Conservation (phyloP, 2,888 invertebrate species). For the Cheilosia urbana region DNA sequence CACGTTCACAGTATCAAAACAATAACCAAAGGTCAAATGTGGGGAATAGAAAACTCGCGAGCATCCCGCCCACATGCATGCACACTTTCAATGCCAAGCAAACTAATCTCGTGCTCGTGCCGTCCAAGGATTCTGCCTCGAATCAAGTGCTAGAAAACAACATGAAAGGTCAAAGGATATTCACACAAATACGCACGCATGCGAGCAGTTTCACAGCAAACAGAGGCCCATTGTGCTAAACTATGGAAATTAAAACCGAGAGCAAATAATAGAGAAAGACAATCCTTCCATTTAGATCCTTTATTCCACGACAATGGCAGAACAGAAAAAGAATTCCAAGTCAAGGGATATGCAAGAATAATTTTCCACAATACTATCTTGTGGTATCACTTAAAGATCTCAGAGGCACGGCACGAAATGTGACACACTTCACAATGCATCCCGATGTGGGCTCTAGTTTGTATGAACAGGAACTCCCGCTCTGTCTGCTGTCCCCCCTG, state of each 20-base stretch:
- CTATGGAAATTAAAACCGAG: slow-evolving; percentile 60
- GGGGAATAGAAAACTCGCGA: slow-evolving; percentile 41
- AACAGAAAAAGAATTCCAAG: slow-evolving; percentile 33
- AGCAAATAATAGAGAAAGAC: slow-evolving; percentile 50
- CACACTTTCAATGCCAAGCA: slow-evolving; percentile 64
- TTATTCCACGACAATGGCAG: slow-evolving; percentile 27
- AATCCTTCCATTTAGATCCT: slow-evolving; percentile 58
- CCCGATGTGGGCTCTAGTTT: slow-evolving; percentile 22
- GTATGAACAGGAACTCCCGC: not conserved
- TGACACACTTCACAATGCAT: slow-evolving; percentile 60
- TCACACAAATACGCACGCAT: slow-evolving; percentile 17
- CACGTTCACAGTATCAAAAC: slow-evolving; percentile 48
- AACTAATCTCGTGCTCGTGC: slow-evolving; percentile 40
- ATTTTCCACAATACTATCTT: slow-evolving; percentile 38
- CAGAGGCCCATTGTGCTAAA: slow-evolving; percentile 23
- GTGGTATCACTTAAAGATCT: slow-evolving; percentile 44
- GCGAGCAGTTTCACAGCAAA: slow-evolving; percentile 26
- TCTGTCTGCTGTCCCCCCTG: not conserved
- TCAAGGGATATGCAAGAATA: slow-evolving; percentile 36
- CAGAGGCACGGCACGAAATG: slow-evolving; percentile 36
- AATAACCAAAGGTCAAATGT: slow-evolving; percentile 66
- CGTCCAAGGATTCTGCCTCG: slow-evolving; percentile 52
- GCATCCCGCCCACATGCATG: slow-evolving; percentile 45
- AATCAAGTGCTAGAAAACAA: slow-evolving; percentile 64
- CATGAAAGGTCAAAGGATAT: slow-evolving; percentile 68